phyloP scores from a whole-genome alignment of 2,113 vertebrate genomes.

The Vulpes lagopus region DNA sequence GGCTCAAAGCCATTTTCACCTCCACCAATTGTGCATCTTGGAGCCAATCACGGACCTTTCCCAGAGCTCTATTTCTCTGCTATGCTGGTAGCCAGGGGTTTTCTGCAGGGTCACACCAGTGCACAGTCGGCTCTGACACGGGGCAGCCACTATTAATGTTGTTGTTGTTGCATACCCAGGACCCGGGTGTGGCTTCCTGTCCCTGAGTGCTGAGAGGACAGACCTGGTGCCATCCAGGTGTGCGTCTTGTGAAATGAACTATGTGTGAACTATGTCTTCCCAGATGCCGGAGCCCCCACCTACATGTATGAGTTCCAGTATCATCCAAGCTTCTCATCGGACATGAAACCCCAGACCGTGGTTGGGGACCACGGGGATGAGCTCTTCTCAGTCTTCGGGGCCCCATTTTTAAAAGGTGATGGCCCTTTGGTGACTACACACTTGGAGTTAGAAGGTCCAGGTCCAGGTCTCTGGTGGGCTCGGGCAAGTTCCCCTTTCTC shows the following conservation, averaged over 20 bases:
- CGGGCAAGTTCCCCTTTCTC: background rate
- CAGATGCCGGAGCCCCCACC: constrained; percentile 85
- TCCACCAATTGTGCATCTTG: too few relatives aligned
- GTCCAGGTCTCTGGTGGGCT: background rate
- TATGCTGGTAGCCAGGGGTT: rapidly evolving
- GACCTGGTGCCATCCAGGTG: too few relatives aligned
- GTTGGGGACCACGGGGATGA: constrained; percentile 87
- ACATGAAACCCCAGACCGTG: constrained; percentile 81
- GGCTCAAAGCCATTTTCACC: background rate
- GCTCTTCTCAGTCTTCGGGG: constrained; percentile 83
- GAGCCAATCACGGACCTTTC: too few relatives aligned
- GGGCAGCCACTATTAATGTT: background rate
- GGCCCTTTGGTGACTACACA: background rate
- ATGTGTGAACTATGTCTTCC: background rate
- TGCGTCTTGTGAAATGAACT: background rate
- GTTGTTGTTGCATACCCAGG: background rate
- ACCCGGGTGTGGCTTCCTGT: too few relatives aligned
- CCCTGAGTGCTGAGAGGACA: background rate
- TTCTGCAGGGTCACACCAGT: background rate
- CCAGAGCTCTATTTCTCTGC: background rate
- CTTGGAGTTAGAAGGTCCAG: background rate
- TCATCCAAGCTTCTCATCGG: constrained; percentile 46
- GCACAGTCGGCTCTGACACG: too few relatives aligned
- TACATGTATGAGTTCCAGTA: constrained; percentile 88
- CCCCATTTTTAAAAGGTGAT: constrained; percentile 85